These are phyloP conservation scores for Euleptes europaea DNA, from an alignment of 2,113 vertebrate species.

Conservation along the genomic window DNA sequence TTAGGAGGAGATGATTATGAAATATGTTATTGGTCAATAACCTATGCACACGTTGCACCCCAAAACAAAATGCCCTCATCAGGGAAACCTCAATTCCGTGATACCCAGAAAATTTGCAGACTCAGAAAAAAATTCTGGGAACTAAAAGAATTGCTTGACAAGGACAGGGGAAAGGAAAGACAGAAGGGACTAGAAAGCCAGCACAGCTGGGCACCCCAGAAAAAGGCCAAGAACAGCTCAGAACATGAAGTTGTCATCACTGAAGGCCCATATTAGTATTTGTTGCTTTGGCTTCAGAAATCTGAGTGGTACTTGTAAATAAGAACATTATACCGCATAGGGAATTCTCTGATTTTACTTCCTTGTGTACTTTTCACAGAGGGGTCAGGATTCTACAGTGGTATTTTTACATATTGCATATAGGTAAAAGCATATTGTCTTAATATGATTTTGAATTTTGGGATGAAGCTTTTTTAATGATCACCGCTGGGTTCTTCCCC, in stretches of 20 bases:
- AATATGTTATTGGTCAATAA: neutral
- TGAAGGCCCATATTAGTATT: neutral
- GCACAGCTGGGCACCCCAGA: neutral
- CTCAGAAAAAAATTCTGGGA: neutral
- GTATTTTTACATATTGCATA: neutral
- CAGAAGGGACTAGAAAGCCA: neutral
- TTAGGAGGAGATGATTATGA: accelerated
- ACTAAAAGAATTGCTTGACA: neutral
- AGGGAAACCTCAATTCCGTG: neutral
- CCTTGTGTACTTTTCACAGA: neutral
- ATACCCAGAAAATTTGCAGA: neutral
- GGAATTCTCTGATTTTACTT: neutral
- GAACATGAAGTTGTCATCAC: neutral
- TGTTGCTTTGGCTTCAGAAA: neutral
- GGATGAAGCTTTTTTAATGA: neutral
- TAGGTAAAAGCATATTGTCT: neutral
- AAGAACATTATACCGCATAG: no score
- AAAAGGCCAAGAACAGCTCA: neutral
- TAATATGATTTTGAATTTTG: neutral
- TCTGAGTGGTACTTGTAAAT: neutral
- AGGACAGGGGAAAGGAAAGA: neutral
- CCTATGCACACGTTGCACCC: neutral
- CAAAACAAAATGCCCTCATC: neutral
- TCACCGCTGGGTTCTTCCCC: accelerated
- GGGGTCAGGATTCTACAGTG: neutral